Conservation (phyloP, 2,113 vertebrate genomes). For the Athene noctua region DNA sequence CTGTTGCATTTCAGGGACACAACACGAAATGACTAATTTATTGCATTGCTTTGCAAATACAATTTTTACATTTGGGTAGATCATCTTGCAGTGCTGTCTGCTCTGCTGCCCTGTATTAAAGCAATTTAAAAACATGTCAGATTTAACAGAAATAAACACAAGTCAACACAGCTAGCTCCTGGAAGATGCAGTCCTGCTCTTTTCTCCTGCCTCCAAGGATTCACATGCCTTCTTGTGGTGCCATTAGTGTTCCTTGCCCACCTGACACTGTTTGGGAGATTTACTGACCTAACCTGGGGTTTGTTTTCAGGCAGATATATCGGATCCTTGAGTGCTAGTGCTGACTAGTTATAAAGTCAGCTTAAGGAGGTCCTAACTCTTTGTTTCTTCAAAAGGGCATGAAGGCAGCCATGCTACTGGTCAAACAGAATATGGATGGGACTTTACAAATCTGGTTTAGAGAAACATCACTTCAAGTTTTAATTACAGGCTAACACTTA, state of each 20-base stretch:
- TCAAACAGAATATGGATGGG: not conserved
- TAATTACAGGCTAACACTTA: not conserved
- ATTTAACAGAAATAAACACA: not conserved
- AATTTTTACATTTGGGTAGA: not conserved
- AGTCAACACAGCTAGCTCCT: not conserved
- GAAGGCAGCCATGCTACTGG: not conserved
- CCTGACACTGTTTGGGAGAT: not conserved
- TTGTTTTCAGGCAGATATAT: not conserved
- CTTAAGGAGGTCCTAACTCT: not conserved
- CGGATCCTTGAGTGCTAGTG: not conserved
- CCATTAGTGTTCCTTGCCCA: not conserved
- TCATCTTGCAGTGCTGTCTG: not conserved
- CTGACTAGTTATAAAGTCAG: not conserved
- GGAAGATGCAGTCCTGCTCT: not conserved
- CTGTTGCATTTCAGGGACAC: not conserved
- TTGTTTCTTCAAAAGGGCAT: not conserved
- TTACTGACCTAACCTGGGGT: not conserved
- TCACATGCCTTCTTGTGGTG: not conserved
- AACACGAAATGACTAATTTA: not conserved
- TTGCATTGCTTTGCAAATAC: not conserved
- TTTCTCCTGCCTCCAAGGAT: not conserved
- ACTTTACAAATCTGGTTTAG: not conserved
- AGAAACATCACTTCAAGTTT: not conserved
- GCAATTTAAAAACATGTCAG: not conserved
- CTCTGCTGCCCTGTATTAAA: not conserved